phyloP scores from a whole-genome alignment of 2,888 invertebrate species.

The Drosophila eohydei region DNA sequence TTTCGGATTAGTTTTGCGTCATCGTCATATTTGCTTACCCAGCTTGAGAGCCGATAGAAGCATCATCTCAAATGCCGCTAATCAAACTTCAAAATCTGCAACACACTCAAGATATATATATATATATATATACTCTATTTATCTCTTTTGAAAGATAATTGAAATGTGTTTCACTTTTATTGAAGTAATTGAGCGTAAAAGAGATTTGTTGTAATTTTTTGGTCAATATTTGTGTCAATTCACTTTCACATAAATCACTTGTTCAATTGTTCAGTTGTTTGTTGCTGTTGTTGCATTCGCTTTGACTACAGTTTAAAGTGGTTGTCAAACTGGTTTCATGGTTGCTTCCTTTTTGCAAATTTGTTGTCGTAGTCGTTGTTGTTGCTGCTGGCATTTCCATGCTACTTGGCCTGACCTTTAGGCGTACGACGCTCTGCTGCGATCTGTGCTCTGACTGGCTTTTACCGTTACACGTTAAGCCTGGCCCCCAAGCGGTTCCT shows the following conservation, averaged over 20 bases:
- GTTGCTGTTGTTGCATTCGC: conserved; percentile 44
- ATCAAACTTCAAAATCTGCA: conserved; percentile 21
- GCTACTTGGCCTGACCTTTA: conserved; percentile 69
- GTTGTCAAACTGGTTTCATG: conserved; percentile 70
- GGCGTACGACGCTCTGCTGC: conserved; percentile 61
- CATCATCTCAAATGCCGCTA: conserved; percentile 81
- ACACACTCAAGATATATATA: conserved; percentile 28
- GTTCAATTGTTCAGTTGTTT: conserved; percentile 47
- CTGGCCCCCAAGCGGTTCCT: conserved; percentile 73
- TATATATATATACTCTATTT: not conserved
- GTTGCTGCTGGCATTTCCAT: conserved; percentile 65
- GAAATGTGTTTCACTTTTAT: conserved; percentile 14
- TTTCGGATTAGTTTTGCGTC: conserved; percentile 18
- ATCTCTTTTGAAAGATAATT: conserved; percentile 7
- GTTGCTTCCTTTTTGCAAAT: conserved; percentile 77
- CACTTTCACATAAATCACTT: conserved; percentile 80
- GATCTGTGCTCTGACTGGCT: conserved; percentile 55
- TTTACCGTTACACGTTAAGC: conserved; percentile 67
- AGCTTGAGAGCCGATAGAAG: conserved; percentile 84
- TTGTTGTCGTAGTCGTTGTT: conserved; percentile 57
- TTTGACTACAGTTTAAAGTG: conserved; percentile 63
- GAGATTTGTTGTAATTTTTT: conserved; percentile 7
- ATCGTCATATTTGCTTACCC: conserved; percentile 75
- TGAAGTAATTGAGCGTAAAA: conserved; percentile 10
- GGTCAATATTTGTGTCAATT: conserved; percentile 70